phyloP scores from a whole-genome alignment of 1,140 invertebrate genomes.

The Eumeta japonica region DNA sequence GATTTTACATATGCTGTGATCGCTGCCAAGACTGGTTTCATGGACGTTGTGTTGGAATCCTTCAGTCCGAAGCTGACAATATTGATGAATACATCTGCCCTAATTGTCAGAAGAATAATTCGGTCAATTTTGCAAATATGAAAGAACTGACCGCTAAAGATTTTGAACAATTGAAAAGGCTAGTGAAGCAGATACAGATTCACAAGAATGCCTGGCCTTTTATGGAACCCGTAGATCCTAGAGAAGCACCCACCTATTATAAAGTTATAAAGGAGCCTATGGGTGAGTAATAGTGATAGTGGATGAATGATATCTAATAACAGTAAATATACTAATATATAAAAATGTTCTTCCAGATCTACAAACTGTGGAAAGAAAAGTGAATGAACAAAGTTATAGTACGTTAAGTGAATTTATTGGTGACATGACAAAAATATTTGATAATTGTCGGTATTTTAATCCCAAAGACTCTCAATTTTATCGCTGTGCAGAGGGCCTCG shows the following conservation, averaged over 20 bases:
- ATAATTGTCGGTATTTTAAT: constrained; percentile 97
- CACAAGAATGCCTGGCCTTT: constrained; percentile 97
- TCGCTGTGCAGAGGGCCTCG: constrained; percentile 90
- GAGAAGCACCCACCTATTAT: constrained; percentile 95
- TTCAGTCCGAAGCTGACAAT: constrained; percentile 90
- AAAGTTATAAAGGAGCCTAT: constrained; percentile 97
- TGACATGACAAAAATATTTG: constrained; percentile 97
- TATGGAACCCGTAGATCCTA: constrained; percentile 92
- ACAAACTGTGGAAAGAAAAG: constrained; percentile 86
- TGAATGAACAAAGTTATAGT: constrained; percentile 80
- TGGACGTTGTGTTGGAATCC: constrained; percentile 92
- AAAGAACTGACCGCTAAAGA: constrained; percentile 81
- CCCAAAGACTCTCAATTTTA: constrained; percentile 92
- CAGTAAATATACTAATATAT: too few relatives aligned
- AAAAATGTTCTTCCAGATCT: too few relatives aligned
- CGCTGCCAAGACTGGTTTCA: constrained; percentile 99
- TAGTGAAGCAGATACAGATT: constrained; percentile 90
- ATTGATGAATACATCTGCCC: constrained; percentile 97
- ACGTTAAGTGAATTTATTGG: constrained; percentile 92
- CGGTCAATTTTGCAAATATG: constrained; percentile 86
- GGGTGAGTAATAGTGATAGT: constrained; percentile 66
- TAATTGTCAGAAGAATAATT: constrained; percentile 86
- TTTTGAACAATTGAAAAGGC: constrained; percentile 77
- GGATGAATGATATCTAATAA: too few relatives aligned
- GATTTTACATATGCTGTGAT: constrained; percentile 97